A percentile compares a stretch with the other conserved stretches of the same genome.
Evolutionary conservation across 1,140 invertebrate species (phyloP).

Genomic region (Megalopta genalis): DNA sequence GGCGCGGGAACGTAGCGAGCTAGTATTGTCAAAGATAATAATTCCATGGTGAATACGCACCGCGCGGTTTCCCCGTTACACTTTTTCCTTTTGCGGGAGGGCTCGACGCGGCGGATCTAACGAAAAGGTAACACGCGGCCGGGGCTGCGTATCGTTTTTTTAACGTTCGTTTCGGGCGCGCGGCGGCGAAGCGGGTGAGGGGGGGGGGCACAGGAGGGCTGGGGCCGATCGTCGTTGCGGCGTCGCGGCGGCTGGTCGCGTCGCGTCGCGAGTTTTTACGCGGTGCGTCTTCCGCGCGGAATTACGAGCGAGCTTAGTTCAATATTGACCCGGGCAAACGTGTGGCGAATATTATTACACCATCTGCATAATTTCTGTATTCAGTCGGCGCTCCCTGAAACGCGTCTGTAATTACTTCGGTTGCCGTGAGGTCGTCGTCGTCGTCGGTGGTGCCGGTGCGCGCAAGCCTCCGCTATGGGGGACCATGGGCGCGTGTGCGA

Average conservation of each 20-base stretch:
- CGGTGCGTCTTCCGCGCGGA: constrained; percentile 40
- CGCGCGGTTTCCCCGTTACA: too few relatives aligned
- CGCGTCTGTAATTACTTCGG: constrained; percentile 77
- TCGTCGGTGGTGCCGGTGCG: constrained; percentile 58
- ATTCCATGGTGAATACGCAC: too few relatives aligned
- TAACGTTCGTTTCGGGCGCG: background rate
- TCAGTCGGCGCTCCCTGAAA: constrained; percentile 74
- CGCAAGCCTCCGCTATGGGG: background rate
- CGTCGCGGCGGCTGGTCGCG: too few relatives aligned
- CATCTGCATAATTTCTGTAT: constrained; percentile 78
- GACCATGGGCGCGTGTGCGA: constrained; percentile 4
- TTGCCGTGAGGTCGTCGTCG: constrained; percentile 68
- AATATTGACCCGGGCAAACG: constrained; percentile 78
- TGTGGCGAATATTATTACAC: constrained; percentile 78
- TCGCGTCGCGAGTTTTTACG: too few relatives aligned
- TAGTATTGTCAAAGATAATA: too few relatives aligned
- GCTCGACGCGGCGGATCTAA: too few relatives aligned
- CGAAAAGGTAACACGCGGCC: too few relatives aligned
- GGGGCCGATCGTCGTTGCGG: too few relatives aligned
- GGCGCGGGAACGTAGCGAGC: too few relatives aligned
- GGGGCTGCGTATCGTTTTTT: background rate
- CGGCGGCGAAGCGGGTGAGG: too few relatives aligned
- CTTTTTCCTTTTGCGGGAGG: too few relatives aligned
- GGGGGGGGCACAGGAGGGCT: too few relatives aligned
- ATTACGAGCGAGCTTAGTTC: constrained; percentile 74